These are phyloP conservation scores for Peromyscus polionotus DNA, from an alignment of 2,113 vertebrate genomes.

Conservation along the genomic window DNA sequence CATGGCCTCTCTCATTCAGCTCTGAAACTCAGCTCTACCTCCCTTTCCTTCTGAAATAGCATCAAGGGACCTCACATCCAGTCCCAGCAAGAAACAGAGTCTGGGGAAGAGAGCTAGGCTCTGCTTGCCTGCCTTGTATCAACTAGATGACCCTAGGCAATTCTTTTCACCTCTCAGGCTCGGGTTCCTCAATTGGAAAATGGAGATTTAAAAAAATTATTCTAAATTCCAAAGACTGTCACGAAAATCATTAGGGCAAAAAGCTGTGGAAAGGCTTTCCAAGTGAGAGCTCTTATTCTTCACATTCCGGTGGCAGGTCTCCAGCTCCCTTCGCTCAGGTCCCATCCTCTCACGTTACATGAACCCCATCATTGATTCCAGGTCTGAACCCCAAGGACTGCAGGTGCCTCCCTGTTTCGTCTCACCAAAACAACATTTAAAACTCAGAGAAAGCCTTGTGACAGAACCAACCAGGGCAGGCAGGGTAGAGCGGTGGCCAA, in stretches of 20 bases:
- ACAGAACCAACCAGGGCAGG: not conserved
- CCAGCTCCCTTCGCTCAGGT: not conserved
- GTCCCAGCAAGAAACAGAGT: not conserved
- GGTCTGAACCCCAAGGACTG: not conserved
- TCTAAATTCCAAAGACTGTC: slow-evolving; percentile 36
- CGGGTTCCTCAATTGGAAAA: slow-evolving; percentile 62
- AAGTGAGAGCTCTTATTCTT: not conserved
- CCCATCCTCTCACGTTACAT: not conserved
- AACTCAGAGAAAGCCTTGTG: not conserved
- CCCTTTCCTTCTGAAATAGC: not conserved
- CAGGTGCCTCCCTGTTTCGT: not conserved
- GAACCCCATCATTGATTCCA: not conserved
- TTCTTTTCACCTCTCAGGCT: not conserved
- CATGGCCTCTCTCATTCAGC: not conserved
- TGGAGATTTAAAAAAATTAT: slow-evolving; percentile 37
- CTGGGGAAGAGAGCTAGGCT: not conserved
- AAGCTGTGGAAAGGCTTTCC: slow-evolving; percentile 38
- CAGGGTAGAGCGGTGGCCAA: not conserved
- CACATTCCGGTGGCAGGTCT: not conserved
- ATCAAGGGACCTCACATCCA: not conserved
- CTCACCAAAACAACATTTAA: not conserved
- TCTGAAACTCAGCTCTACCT: not conserved
- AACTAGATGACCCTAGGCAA: not conserved
- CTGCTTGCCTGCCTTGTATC: not conserved
- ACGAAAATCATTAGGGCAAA: slow-evolving; percentile 17